Percentiles rank a stretch among this genome's conserved stretches.
Evolutionary conservation across 35 echinoderm and acorn worm species (phyloP).

Genomic region (Antedon bifida): DNA sequence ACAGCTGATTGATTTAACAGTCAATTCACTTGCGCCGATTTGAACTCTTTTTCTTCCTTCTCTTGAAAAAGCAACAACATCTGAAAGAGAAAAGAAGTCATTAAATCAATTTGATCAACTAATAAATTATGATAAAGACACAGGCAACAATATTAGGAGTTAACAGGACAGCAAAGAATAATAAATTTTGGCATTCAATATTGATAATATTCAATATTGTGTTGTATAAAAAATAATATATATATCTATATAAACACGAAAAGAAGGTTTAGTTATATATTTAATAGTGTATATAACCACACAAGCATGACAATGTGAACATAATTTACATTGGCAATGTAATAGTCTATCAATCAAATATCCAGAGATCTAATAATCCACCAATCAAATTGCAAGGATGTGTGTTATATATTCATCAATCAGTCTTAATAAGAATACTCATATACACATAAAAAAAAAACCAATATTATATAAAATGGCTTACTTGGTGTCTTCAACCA

Average conservation of each 20-base stretch:
- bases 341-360: no score
- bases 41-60: slow-evolving; percentile 90
- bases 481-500: slow-evolving; percentile 97
- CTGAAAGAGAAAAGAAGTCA: slow-evolving; percentile 34
- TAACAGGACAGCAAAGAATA: neutral
- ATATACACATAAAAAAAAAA: neutral
- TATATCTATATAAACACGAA: no score
- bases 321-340: no score
- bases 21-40: slow-evolving; percentile 39
- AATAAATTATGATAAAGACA: neutral
- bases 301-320: no score
- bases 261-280: no score
- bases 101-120: neutral
- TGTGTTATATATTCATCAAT: neutral
- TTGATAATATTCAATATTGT: neutral
- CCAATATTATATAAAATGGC: neutral
- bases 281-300: no score
- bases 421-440: neutral
- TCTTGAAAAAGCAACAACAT: slow-evolving; percentile 98
- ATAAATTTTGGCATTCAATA: no score
- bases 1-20: neutral
- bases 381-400: no score
- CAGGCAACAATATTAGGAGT: neutral
- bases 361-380: no score
- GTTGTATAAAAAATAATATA: no score